phyloP scores from a whole-genome alignment of 2,888 invertebrate genomes.

The Aspidiotus rigidus region DNA sequence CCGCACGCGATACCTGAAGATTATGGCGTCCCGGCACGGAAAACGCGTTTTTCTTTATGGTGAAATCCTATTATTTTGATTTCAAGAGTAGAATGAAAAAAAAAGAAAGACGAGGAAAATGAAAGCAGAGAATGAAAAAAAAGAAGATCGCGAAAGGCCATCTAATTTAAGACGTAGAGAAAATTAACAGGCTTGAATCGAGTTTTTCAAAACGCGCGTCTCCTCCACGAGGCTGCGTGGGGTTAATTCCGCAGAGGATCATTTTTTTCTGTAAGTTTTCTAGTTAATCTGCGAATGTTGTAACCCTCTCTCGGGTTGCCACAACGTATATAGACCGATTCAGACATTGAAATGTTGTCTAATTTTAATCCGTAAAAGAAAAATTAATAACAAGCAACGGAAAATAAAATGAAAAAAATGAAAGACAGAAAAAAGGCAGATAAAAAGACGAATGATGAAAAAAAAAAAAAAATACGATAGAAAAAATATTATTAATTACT shows the following conservation, averaged over 20 bases:
- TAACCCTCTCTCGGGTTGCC: constrained; percentile 1
- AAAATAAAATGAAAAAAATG: constrained; percentile 12
- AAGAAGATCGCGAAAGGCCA: neutral
- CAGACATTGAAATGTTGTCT: constrained; percentile 28
- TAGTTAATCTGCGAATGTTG: constrained; percentile 23
- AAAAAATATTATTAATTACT: constrained; percentile 33
- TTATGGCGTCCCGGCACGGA: no score
- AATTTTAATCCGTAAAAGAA: constrained; percentile 32
- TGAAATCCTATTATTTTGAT: neutral
- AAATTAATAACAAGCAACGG: constrained; percentile 28
- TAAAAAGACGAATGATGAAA: constrained; percentile 9
- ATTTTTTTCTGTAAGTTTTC: constrained; percentile 22
- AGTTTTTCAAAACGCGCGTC: neutral
- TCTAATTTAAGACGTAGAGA: constrained; percentile 1
- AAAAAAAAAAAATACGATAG: neutral
- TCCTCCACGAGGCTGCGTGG: constrained; percentile 10
- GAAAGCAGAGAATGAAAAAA: neutral
- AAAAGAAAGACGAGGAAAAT: neutral
- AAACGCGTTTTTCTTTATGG: neutral
- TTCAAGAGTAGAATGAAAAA: neutral
- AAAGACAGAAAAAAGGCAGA: constrained; percentile 11
- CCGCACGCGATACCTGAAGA: no score
- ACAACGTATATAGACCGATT: constrained; percentile 15
- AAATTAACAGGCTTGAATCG: constrained; percentile 10
- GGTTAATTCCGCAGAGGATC: constrained; percentile 28